Base-by-base conservation (phyloP, 2,888 invertebrate genomes). In the Drosophila lutescens region DNA sequence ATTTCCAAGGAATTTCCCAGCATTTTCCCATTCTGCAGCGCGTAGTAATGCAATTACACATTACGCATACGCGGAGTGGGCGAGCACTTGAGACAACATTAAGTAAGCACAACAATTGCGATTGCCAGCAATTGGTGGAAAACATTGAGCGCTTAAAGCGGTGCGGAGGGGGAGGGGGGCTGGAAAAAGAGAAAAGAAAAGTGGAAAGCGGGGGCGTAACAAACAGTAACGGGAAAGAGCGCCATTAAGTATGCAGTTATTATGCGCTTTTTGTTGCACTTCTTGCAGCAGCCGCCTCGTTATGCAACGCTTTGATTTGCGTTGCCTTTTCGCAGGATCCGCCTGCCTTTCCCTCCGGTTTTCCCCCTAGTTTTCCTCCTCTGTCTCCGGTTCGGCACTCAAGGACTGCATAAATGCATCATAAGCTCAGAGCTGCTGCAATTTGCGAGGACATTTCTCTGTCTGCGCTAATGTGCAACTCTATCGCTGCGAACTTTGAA, bases 241-340 rank as follows among this genome's bases (percentile, higher is more conserved):
- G 72, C 60, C 70, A 87, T 83, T 78, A 82, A 86, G 74, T 78
- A 83, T 79, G 83, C 88, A 82, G 78, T 79, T 86, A 82, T 87
- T 87, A 83, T 83, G 86, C 86, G 74, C 83, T 79, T 85, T 86
- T 87, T 87, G 88, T 77, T 82, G 80, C 88, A 76, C 80, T 82
- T 84, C 80, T 85, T 58, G 68, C 81, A 70, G 71, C 79, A 72
- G 76, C 73, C 72, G 75, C 67, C 82, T 81, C 86, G 82, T 87
- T 74, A 87, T 79, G 82, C 59, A 41, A 47, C 56, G 65, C 71
- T 76, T 85, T 79, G 82, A 80, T 79, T 77, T 75, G 82, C 74
- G 59, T 63, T 73, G 67, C 72, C 40, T 66, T 59, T 53, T 58
- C 57, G 43, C 66, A 43, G 65, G 36, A 65, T 66, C 44, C 65